phyloP scores from a whole-genome alignment of 2,113 vertebrate species.

The Erpornis zantholeuca region DNA sequence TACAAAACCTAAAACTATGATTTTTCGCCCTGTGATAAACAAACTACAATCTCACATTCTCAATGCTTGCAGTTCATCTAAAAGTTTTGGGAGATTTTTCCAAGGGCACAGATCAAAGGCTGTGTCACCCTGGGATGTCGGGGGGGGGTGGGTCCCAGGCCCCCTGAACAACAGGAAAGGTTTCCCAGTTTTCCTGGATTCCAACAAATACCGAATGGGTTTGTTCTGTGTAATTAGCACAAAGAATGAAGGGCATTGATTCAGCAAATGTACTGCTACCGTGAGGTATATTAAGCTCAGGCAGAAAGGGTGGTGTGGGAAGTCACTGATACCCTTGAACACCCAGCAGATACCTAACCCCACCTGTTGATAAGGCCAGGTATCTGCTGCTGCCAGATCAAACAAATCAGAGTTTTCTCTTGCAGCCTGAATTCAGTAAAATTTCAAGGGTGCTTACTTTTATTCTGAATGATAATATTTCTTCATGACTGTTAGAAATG shows the following conservation, averaged over 20 bases:
- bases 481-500: neutral
- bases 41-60: too few relatives aligned
- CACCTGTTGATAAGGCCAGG: accelerated
- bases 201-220: neutral
- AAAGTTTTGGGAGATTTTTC: too few relatives aligned
- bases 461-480: neutral
- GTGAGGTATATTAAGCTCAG: neutral
- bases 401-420: neutral
- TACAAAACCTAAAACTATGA: too few relatives aligned
- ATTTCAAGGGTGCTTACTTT: neutral
- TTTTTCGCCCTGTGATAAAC: too few relatives aligned
- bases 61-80: too few relatives aligned
- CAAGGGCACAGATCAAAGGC: too few relatives aligned
- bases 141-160: too few relatives aligned
- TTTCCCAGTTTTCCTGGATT: too few relatives aligned
- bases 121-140: too few relatives aligned
- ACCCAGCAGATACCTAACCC: neutral
- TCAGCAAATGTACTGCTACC: neutral
- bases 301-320: neutral
- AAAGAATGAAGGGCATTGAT: neutral
- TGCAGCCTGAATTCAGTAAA: neutral
- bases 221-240: neutral
- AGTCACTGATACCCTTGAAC: neutral
- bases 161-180: too few relatives aligned
- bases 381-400: neutral